Evolutionary conservation across 1,140 invertebrate species (phyloP).

Genomic region (Brachystomella parvula): DNA sequence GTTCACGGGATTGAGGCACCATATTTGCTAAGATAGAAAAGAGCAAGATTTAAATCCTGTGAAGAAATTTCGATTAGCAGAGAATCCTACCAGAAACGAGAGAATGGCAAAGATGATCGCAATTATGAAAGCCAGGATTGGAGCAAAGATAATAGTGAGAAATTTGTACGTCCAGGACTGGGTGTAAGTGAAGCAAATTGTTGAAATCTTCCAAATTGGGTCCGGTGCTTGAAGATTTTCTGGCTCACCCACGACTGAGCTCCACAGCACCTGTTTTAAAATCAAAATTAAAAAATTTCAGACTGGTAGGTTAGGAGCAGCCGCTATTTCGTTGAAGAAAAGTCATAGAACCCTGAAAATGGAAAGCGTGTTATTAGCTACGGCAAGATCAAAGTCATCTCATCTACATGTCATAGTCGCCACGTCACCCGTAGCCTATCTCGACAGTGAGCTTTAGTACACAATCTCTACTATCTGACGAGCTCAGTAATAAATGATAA

Average conservation of each 20-base stretch:
- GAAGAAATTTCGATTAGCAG: neutral
- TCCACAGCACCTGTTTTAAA: slow-evolving; percentile 6
- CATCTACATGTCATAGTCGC: no score
- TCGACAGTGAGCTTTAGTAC: no score
- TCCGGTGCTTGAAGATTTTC: slow-evolving; percentile 22
- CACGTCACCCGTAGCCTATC: no score
- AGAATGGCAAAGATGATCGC: slow-evolving; percentile 24
- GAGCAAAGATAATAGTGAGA: slow-evolving; percentile 22
- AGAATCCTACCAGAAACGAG: slow-evolving; percentile 30
- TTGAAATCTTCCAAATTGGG: slow-evolving; percentile 23
- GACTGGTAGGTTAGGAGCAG: no score
- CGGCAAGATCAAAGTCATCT: no score
- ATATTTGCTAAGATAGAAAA: slow-evolving; percentile 27
- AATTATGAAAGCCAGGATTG: slow-evolving; percentile 22
- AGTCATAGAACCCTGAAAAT: no score
- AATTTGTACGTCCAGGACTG: slow-evolving; percentile 30
- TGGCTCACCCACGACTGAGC: slow-evolving; percentile 25
- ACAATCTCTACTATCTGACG: no score
- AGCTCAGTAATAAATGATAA: no score
- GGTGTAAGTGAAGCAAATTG: slow-evolving; percentile 8
- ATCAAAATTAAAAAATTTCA: neutral
- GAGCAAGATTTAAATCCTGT: neutral
- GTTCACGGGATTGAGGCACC: slow-evolving; percentile 19
- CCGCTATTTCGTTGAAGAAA: no score
- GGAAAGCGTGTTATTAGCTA: no score